phyloP scores from a whole-genome alignment of 2,888 invertebrate species.

The Eupsilia transversa region DNA sequence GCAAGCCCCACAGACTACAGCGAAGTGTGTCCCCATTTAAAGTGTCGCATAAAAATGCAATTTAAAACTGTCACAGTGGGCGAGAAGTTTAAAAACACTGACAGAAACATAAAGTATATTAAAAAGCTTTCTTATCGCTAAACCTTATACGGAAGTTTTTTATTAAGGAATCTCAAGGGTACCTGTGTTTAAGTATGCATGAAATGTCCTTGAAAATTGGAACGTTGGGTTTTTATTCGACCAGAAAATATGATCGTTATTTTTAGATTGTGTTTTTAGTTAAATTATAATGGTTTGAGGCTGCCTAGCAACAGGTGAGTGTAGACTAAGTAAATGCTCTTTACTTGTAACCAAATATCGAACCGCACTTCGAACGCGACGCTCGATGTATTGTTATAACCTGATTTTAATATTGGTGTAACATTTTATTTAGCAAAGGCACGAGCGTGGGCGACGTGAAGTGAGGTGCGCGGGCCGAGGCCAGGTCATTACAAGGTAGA shows the following conservation, averaged over 20 bases:
- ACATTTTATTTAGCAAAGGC: too few relatives aligned
- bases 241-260: neutral
- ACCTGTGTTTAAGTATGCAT: constrained; percentile 1
- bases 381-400: too few relatives aligned
- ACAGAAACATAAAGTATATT: constrained; percentile 62
- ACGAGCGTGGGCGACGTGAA: too few relatives aligned
- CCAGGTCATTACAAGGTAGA: too few relatives aligned
- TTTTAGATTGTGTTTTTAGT: constrained; percentile 5
- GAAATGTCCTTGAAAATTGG: constrained; percentile 15
- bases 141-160: constrained; percentile 30
- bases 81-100: constrained; percentile 59
- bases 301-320: too few relatives aligned
- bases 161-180: constrained; percentile 37
- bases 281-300: neutral
- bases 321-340: too few relatives aligned
- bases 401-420: too few relatives aligned
- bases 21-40: constrained; percentile 53
- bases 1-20: constrained; percentile 33
- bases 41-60: constrained; percentile 68
- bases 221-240: neutral
- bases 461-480: too few relatives aligned
- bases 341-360: too few relatives aligned
- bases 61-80: constrained; percentile 66
- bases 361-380: too few relatives aligned
- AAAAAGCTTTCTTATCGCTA: constrained; percentile 60